A percentile compares a stretch with the other conserved stretches of the same genome.
Conservation (phyloP, 2,888 invertebrate species). For the Ischnura elegans region DNA sequence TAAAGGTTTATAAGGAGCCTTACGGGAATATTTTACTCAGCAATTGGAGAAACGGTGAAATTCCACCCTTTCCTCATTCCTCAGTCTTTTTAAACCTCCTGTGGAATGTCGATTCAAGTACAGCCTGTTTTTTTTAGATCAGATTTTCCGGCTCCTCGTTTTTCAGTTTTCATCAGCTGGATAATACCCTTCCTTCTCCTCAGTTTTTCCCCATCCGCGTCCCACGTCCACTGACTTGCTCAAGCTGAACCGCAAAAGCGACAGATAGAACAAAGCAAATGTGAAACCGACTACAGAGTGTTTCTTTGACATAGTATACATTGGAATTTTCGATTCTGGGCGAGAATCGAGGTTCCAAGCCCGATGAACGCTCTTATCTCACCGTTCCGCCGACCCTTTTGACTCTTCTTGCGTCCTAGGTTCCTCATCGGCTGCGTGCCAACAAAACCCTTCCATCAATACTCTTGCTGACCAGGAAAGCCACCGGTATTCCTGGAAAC, state of each 20-base stretch:
- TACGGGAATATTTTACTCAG: not conserved
- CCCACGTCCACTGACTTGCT: not conserved
- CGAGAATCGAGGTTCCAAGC: not conserved
- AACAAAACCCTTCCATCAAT: not conserved
- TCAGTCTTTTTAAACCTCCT: not conserved
- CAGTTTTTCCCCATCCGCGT: not conserved
- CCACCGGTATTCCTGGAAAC: not conserved
- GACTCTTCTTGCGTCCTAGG: not conserved
- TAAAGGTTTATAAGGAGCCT: not conserved
- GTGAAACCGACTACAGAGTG: conserved; percentile 30
- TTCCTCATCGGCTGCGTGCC: not conserved
- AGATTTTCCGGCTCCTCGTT: not conserved
- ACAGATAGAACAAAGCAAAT: not conserved
- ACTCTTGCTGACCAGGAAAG: not conserved
- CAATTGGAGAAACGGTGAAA: not conserved
- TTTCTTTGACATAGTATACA: conserved; percentile 49
- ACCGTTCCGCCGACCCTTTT: not conserved
- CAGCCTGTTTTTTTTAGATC: not conserved
- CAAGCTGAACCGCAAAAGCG: not conserved
- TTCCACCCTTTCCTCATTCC: not conserved
- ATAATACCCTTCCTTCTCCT: not conserved
- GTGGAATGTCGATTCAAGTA: not conserved
- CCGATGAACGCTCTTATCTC: not conserved
- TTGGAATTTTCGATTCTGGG: not conserved
- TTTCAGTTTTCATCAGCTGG: too few species aligned